Evolutionary conservation across 2,113 vertebrate species (phyloP), one percentile per base, ranked within the genome.

Genomic region (Oophaga pumilio): DNA sequence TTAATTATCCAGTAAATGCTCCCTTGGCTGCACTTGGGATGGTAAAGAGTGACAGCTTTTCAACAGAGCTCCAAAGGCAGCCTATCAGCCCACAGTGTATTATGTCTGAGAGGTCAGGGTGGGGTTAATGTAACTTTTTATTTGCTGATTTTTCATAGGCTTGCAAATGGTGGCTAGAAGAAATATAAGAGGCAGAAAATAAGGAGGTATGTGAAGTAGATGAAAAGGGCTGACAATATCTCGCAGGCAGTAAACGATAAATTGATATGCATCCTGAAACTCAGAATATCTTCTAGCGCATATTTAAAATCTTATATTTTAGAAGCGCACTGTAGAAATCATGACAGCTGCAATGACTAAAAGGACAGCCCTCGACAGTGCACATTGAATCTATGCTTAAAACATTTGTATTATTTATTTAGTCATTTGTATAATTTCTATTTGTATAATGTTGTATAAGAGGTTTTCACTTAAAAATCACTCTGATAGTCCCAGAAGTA

Each of bases 41-140:
- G 96, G 95, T 93, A 90, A 94, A 94, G 97, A 97, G 95, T 97
- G 97, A 98, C 97, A 98, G 97, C 95, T 97, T 97, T 96, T 95
- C 96, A 94, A 93, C 91, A 95, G 96, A 96, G 96, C 95, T 97
- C 95, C 95, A 92, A 95, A 94, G 93, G 94, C 94, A 95, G 95
- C 96, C 95, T 96, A 98, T 97, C 97, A 97, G 96, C 96, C 96
- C 90, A 93, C 95, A 97, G 96, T 98, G 97, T 98, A 98, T 99
- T 98, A 98, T 96, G 97, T 97, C 92, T 93, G 95, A 89, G 97
- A 98, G 98, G 98, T 99, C 97, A 96, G 95, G 92, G 94, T 91
- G 95, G 97, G 98, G 98, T 99, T 99, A 99, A 99, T 99, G 97
- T 97, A 97, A 99, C 97, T 98, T 99, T 99, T 99, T 99, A 99